phyloP scores from a whole-genome alignment of 2,888 invertebrate species.

The Polietes domitor region DNA sequence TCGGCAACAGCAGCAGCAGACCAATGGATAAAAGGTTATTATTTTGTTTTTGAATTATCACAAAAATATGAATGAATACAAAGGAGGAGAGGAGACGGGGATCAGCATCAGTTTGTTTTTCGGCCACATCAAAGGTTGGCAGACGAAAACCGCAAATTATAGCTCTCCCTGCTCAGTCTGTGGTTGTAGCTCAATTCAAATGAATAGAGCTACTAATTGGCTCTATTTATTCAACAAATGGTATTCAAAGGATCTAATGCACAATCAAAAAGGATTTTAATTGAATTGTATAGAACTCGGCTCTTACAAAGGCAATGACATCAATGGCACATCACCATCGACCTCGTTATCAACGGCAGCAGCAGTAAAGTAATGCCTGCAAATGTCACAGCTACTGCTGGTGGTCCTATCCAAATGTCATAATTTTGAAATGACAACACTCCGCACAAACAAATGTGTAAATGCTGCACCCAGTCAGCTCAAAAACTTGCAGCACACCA shows the following conservation, averaged over 20 bases:
- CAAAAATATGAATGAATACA: background rate
- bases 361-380: background rate
- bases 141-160: constrained; percentile 26
- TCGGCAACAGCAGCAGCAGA: background rate
- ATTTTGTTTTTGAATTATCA: background rate
- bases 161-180: background rate
- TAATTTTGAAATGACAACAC: constrained; percentile 7
- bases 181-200: background rate
- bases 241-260: background rate
- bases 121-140: constrained; percentile 3
- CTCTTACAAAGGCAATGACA: constrained; percentile 4
- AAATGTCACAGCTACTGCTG: background rate
- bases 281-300: constrained; percentile 21
- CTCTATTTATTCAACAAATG: constrained; percentile 2
- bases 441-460: constrained; percentile 23
- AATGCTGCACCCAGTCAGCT: constrained; percentile 40
- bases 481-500: background rate
- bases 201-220: constrained; percentile 33
- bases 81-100: background rate
- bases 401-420: constrained; percentile 22
- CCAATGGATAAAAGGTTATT: constrained; percentile 36
- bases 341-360: background rate
- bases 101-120: background rate
- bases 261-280: background rate
- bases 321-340: background rate